phyloP scores from a whole-genome alignment of 2,113 vertebrate genomes.

The Sander vitreus region DNA sequence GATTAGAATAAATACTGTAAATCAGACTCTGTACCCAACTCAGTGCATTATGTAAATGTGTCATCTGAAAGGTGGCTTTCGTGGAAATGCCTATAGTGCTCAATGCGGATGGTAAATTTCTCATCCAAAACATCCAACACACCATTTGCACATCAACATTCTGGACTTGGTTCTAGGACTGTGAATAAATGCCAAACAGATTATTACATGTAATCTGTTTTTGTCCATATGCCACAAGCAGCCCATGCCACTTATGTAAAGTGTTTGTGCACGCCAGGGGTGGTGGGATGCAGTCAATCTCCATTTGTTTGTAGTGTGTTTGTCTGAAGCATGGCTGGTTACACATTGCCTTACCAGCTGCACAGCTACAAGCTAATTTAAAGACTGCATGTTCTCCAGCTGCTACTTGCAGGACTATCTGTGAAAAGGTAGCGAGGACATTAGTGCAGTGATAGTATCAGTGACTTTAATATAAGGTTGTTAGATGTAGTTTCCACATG shows the following conservation, averaged over 20 bases:
- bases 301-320: conserved; percentile 45
- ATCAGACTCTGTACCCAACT: not conserved
- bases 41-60: conserved; percentile 4
- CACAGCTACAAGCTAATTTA: conserved; percentile 51
- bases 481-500: conserved; percentile 57
- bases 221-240: conserved; percentile 20
- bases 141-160: not conserved
- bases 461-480: conserved; percentile 42
- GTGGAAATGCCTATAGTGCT: not conserved
- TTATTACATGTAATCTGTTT: not conserved
- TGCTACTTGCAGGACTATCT: conserved; percentile 53
- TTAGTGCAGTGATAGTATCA: conserved; percentile 55
- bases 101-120: conserved; percentile 5
- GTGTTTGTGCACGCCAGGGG: conserved; percentile 40
- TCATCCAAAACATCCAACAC: not conserved
- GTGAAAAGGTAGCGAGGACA: conserved; percentile 52
- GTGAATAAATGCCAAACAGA: not conserved
- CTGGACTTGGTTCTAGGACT: not conserved
- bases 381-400: conserved; percentile 54
- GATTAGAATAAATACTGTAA: not conserved
- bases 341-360: conserved; percentile 47
- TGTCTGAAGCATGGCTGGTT: conserved; percentile 50
- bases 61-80: conserved; percentile 4
- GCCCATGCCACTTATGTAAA: conserved; percentile 24
- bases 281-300: conserved; percentile 31